Evolutionary conservation across 2,113 vertebrate species (phyloP), one percentile per base, ranked within the genome.

Genomic region (Halichoeres trimaculatus): DNA sequence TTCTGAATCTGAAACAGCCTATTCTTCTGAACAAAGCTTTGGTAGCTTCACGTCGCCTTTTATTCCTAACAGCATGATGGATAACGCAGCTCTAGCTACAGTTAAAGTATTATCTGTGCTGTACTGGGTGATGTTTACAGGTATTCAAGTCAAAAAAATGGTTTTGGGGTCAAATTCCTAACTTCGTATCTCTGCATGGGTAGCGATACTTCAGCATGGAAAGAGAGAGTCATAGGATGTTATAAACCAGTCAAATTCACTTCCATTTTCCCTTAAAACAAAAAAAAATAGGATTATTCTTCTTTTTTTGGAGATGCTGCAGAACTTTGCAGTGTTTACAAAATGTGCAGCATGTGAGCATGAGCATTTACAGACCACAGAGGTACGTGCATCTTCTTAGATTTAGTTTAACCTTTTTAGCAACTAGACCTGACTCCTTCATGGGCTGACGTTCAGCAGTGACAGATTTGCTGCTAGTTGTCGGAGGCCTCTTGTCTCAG

Each of bases 51-150:
- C 17, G 17, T 71, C 50, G 38, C 56, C 20, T 66, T 63, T 69
- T 43, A 54, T 24, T 24, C 61, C 69, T 81, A 85, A 86, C 79
- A 81, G 86, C 90, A 90, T 92, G 89, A 75, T 2, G 26, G 65
- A 35, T 43, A 35, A 47, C 10, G 68, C 43, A 43, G 17, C 73
- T 68, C 23, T 22, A 5, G 63, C 51, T 47, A 40, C 6, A 64
- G 23, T 58, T 36, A 2, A 47, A 57, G 9, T 59, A 19, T 76
- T n/a, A 14, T 7, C 24, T 8, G 12, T 24, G 22, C 47, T 64
- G 47, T 64, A 41, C 70, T 50, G 30, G 17, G 48, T 12, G 7
- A 16, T 19, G 43, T 45, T 45, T 22, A 26, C 0, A 20, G 40
- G 38, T n/a, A 5, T 56, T 53, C 48, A 16, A 57, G 13, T 24